These are phyloP conservation scores for Dasyornis broadbenti DNA, from an alignment of 2,113 vertebrate species.

Conservation along the genomic window DNA sequence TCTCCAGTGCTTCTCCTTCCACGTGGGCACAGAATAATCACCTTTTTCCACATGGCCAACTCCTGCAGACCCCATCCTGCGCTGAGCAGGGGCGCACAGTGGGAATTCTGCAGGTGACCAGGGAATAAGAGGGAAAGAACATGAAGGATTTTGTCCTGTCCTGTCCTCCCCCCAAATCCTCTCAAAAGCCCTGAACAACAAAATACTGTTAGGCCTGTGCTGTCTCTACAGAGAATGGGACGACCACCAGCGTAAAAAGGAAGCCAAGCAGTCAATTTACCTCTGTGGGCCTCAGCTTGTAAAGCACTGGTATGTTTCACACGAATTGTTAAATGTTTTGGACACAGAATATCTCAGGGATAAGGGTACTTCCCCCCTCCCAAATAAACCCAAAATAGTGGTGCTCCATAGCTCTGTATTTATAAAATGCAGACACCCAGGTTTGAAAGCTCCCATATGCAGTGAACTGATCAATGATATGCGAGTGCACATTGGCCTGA, in stretches of 20 bases:
- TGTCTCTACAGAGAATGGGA: background rate
- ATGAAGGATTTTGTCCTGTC: background rate
- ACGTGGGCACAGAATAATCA: background rate
- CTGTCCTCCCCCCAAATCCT: background rate
- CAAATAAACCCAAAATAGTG: background rate
- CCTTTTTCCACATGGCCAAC: background rate
- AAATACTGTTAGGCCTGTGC: background rate
- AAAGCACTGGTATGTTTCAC: background rate
- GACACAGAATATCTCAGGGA: background rate
- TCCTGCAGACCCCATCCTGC: background rate
- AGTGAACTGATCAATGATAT: background rate
- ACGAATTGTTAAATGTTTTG: background rate
- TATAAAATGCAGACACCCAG: background rate
- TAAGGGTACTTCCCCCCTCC: background rate
- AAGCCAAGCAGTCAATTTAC: background rate
- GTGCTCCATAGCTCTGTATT: background rate
- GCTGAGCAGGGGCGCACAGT: rapidly evolving
- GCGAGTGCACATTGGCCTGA: background rate
- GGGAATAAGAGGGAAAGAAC: background rate
- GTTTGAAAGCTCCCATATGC: background rate
- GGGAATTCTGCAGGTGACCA: background rate
- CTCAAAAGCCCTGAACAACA: background rate
- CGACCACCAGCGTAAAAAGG: background rate
- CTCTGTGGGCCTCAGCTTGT: background rate
- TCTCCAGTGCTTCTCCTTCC: background rate